Conservation (phyloP, 92 coral and sea anemone species). For the Isaurus tuberculatus region DNA sequence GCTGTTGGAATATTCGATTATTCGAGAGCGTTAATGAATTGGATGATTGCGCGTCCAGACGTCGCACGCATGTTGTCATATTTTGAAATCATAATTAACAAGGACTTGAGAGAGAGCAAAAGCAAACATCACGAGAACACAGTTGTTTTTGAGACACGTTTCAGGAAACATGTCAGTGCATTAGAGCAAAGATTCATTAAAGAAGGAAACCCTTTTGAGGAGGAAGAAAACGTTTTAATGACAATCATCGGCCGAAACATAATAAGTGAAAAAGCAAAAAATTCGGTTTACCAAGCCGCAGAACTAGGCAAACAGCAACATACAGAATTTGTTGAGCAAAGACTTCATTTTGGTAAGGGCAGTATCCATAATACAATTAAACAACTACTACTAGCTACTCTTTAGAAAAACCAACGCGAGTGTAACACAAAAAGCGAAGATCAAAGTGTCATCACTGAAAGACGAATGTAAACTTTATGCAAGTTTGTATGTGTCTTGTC, state of each 20-base stretch:
- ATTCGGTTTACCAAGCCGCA: conserved; percentile 16
- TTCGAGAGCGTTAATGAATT: too few species aligned
- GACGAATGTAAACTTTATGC: too few species aligned
- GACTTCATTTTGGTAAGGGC: conserved; percentile 18
- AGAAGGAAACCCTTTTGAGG: conserved; percentile 36
- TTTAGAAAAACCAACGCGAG: conserved; percentile 26
- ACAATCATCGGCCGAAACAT: conserved; percentile 5
- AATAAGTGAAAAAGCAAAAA: not conserved
- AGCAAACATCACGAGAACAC: conserved; percentile 49
- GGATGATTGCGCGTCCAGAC: too few species aligned
- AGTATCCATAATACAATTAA: conserved; percentile 19
- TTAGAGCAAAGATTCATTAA: conserved; percentile 1
- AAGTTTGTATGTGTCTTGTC: too few species aligned
- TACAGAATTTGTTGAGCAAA: conserved; percentile 18
- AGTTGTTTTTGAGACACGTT: conserved; percentile 10
- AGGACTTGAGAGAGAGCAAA: too few species aligned
- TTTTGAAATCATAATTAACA: too few species aligned
- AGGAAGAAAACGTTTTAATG: not conserved
- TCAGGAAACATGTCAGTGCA: conserved; percentile 25
- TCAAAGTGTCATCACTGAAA: too few species aligned
- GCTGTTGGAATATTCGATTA: conserved; percentile 39
- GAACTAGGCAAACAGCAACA: conserved; percentile 25
- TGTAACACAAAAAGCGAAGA: not conserved
- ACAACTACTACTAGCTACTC: conserved; percentile 36
- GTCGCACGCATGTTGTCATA: too few species aligned